phyloP scores from a whole-genome alignment of 2,113 vertebrate genomes.

The Epinephelus moara region DNA sequence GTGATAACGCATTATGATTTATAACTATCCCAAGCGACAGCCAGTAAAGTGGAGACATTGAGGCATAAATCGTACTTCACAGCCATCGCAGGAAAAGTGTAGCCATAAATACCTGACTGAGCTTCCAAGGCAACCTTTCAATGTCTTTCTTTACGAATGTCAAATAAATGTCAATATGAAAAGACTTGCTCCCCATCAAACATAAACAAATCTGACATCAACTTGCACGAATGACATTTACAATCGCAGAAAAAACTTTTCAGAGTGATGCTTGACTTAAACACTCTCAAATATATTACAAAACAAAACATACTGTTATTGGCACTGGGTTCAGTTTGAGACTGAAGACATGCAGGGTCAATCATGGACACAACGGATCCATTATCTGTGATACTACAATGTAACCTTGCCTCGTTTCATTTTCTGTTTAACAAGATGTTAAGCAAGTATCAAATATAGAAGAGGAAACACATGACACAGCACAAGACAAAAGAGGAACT shows the following conservation, averaged over 20 bases:
- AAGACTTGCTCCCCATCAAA: slow-evolving; percentile 4
- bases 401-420: too few relatives aligned
- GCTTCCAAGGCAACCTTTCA: background rate
- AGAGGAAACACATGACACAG: too few relatives aligned
- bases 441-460: too few relatives aligned
- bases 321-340: background rate
- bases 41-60: background rate
- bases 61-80: background rate
- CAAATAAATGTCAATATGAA: slow-evolving; percentile 43
- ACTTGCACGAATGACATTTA: slow-evolving; percentile 28
- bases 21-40: background rate
- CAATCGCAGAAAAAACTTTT: background rate
- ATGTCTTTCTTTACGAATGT: slow-evolving; percentile 14
- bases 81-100: background rate
- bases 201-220: slow-evolving; percentile 26
- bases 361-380: too few relatives aligned
- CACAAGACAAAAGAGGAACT: too few relatives aligned
- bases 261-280: background rate
- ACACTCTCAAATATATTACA: background rate
- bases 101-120: background rate
- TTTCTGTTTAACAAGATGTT: too few relatives aligned
- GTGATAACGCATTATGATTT: background rate
- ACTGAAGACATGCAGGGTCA: background rate
- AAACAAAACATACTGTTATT: background rate
- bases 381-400: too few relatives aligned